Conservation (phyloP, 2,797 vertebrate genomes). For the Cynodonichthys magdalenae region DNA sequence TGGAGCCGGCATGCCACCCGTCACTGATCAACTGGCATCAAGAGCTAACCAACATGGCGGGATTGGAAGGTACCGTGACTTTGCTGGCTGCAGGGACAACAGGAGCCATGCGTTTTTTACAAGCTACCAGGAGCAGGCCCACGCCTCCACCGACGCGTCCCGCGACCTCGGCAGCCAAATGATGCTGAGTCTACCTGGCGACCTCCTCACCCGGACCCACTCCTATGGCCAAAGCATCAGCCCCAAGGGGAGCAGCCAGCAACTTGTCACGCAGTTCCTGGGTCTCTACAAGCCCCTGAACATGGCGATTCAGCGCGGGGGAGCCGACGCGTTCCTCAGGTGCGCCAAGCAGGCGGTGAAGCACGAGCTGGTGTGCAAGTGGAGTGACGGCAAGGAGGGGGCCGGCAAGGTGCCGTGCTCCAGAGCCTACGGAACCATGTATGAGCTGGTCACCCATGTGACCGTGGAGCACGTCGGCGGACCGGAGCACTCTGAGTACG, state of each 20-base stretch:
- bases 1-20: slow-evolving; percentile 83
- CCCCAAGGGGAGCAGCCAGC: slow-evolving; percentile 77
- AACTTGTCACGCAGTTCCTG: slow-evolving; percentile 79
- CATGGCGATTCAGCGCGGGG: slow-evolving; percentile 78
- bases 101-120: slow-evolving; percentile 79
- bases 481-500: slow-evolving; percentile 75
- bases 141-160: slow-evolving; percentile 72
- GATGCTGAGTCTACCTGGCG: slow-evolving; percentile 81
- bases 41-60: slow-evolving; percentile 77
- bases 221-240: slow-evolving; percentile 75
- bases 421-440: slow-evolving; percentile 83
- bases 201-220: slow-evolving; percentile 78
- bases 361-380: slow-evolving; percentile 82
- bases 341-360: slow-evolving; percentile 79
- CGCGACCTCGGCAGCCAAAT: slow-evolving; percentile 78
- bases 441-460: slow-evolving; percentile 85
- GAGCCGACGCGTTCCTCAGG: slow-evolving; percentile 79
- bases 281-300: slow-evolving; percentile 81
- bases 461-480: slow-evolving; percentile 83
- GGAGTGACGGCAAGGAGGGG: slow-evolving; percentile 79
- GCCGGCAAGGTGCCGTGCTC: slow-evolving; percentile 74
- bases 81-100: slow-evolving; percentile 77
- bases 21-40: slow-evolving; percentile 80
- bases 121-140: slow-evolving; percentile 83
- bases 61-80: slow-evolving; percentile 81